Conservation (phyloP, 2,797 vertebrate genomes). For the Myotis pilosus region DNA sequence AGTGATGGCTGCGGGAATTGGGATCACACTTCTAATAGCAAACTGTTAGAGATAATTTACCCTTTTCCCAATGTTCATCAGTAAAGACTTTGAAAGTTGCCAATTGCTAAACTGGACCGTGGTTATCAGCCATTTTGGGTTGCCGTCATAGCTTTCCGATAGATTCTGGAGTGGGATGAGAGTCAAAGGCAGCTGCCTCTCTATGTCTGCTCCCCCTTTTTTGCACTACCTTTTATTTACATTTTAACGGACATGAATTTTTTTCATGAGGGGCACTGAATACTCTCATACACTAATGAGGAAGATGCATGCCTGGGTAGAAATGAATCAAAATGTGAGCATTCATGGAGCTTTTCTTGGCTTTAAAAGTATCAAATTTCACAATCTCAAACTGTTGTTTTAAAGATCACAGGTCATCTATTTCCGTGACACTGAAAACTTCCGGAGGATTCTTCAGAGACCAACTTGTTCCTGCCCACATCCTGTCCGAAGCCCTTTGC, state of each 20-base stretch:
- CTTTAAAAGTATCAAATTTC: background rate
- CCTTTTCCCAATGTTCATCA: background rate
- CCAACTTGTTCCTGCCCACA: background rate
- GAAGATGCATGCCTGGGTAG: background rate
- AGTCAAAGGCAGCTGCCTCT: background rate
- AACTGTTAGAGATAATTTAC: background rate
- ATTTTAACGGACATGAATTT: background rate
- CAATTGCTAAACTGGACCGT: background rate
- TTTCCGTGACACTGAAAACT: constrained; percentile 25
- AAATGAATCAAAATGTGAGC: background rate
- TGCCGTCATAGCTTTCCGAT: background rate
- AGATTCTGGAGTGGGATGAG: background rate
- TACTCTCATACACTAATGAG: background rate
- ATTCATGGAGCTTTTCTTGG: background rate
- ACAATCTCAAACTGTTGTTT: background rate
- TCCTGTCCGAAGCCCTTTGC: background rate
- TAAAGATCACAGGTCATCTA: constrained; percentile 27
- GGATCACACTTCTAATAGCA: background rate
- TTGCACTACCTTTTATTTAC: background rate
- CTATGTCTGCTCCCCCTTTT: background rate
- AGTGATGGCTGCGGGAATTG: background rate
- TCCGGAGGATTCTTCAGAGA: constrained; percentile 22
- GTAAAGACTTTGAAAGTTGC: background rate
- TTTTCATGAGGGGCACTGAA: background rate
- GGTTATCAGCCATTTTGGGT: background rate